Percentiles rank a stretch among this genome's conserved stretches.
Evolutionary conservation across 2,797 vertebrate genomes (phyloP).

Genomic region (Erithacus rubecula): DNA sequence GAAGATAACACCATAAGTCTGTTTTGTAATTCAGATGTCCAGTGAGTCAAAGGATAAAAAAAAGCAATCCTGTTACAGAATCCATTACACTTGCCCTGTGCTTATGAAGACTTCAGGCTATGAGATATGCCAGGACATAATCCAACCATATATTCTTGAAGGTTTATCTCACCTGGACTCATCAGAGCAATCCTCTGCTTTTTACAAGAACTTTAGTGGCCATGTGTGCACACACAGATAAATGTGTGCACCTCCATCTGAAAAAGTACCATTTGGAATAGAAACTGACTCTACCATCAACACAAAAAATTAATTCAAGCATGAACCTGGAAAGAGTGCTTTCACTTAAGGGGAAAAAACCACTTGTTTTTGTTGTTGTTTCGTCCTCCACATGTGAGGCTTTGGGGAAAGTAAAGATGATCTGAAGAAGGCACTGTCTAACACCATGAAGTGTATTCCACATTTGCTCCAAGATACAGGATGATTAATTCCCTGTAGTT

Average conservation of each 20-base stretch:
- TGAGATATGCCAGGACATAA: not conserved
- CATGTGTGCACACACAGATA: accelerated
- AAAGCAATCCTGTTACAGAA: not conserved
- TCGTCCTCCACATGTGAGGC: not conserved
- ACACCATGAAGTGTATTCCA: not conserved
- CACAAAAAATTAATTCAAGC: not conserved
- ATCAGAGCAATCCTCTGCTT: accelerated
- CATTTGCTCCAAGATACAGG: not conserved
- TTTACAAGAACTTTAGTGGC: not conserved
- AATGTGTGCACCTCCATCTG: accelerated
- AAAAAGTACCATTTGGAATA: not conserved
- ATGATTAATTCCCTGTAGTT: not conserved
- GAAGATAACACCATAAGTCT: not conserved
- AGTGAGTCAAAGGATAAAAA: not conserved
- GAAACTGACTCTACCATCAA: not conserved
- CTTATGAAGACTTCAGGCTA: not conserved
- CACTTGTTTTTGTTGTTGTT: not conserved
- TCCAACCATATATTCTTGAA: not conserved
- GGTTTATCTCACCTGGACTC: not conserved
- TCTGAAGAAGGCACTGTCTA: not conserved
- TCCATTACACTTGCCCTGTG: not conserved
- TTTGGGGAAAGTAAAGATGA: not conserved
- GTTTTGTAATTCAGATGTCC: not conserved
- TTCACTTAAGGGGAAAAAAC: not conserved
- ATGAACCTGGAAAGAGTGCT: not conserved